Percentiles rank a stretch among this genome's conserved stretches.
Conservation (phyloP, 2,888 invertebrate genomes). For the Charanyca ferruginea region DNA sequence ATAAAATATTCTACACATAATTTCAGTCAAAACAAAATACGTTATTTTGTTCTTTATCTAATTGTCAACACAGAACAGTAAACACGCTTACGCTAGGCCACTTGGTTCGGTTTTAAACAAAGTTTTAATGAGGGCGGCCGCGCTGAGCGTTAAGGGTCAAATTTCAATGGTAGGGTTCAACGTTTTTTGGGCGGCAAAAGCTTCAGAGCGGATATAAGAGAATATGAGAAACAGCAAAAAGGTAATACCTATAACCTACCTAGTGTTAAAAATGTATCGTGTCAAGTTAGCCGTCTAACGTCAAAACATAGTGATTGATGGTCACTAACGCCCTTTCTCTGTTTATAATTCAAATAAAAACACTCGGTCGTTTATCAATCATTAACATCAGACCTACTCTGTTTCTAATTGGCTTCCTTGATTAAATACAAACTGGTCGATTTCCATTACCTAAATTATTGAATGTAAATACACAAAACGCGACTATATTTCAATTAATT, state of each 20-base stretch:
- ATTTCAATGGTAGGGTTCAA: too few relatives aligned
- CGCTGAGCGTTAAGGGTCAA: too few relatives aligned
- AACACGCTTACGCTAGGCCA: too few relatives aligned
- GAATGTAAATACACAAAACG: slow-evolving; percentile 5
- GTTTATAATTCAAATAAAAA: slow-evolving; percentile 37
- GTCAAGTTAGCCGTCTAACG: background rate
- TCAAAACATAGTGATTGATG: slow-evolving; percentile 38
- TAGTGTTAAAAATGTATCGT: background rate
- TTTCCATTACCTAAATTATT: slow-evolving; percentile 37
- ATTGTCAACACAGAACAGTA: too few relatives aligned
- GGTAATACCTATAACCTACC: background rate
- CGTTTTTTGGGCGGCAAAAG: too few relatives aligned
- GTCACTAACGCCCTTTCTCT: slow-evolving; percentile 15
- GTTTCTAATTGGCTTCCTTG: slow-evolving; percentile 27
- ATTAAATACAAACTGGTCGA: slow-evolving; percentile 12
- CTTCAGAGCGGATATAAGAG: too few relatives aligned
- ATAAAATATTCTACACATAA: too few relatives aligned
- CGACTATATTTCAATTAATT: slow-evolving; percentile 10
- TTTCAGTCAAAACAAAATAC: too few relatives aligned
- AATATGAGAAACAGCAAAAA: background rate
- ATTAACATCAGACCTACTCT: slow-evolving; percentile 17
- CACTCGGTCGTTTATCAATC: slow-evolving; percentile 27
- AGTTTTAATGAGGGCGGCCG: too few relatives aligned
- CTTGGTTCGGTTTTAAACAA: too few relatives aligned
- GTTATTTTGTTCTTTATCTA: too few relatives aligned